Percentiles rank a stretch among this genome's conserved stretches.
Conservation (phyloP, 2,888 invertebrate species). For the Ochropleura leucogaster region DNA sequence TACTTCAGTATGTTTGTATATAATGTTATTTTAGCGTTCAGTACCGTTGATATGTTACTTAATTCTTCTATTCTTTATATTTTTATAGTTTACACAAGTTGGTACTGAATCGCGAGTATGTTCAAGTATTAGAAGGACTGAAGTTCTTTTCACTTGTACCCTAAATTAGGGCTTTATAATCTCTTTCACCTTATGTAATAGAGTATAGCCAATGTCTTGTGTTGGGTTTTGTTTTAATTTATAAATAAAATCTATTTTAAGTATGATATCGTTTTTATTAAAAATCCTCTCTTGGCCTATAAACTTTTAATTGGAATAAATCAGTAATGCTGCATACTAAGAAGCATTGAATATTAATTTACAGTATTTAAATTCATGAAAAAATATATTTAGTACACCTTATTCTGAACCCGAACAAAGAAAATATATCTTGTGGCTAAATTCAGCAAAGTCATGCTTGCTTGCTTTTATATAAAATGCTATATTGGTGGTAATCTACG, state of each 20-base stretch:
- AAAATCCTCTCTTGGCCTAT: background rate
- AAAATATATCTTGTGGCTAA: background rate
- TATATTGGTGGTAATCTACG: background rate
- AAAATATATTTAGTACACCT: background rate
- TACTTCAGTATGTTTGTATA: conserved; percentile 67
- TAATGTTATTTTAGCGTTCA: conserved; percentile 68
- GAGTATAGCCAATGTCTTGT: conserved; percentile 87
- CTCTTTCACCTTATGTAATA: conserved; percentile 85
- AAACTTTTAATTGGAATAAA: background rate
- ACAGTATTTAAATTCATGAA: background rate
- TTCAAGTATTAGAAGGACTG: conserved; percentile 89
- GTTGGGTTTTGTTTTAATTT: conserved; percentile 90
- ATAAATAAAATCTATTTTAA: conserved; percentile 89
- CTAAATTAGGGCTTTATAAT: conserved; percentile 90
- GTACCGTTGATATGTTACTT: conserved; percentile 62
- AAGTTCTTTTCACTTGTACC: conserved; percentile 90
- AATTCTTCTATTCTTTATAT: conserved; percentile 62
- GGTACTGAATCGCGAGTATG: conserved; percentile 74
- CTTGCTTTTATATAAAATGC: background rate
- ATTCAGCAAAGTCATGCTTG: background rate
- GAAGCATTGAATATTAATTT: conserved; percentile 10
- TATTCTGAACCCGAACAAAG: background rate
- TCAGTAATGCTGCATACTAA: background rate
- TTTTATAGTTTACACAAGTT: conserved; percentile 62
- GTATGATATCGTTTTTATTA: conserved; percentile 63